Conservation (phyloP, 2,113 vertebrate species). For the Dipodomys merriami region DNA sequence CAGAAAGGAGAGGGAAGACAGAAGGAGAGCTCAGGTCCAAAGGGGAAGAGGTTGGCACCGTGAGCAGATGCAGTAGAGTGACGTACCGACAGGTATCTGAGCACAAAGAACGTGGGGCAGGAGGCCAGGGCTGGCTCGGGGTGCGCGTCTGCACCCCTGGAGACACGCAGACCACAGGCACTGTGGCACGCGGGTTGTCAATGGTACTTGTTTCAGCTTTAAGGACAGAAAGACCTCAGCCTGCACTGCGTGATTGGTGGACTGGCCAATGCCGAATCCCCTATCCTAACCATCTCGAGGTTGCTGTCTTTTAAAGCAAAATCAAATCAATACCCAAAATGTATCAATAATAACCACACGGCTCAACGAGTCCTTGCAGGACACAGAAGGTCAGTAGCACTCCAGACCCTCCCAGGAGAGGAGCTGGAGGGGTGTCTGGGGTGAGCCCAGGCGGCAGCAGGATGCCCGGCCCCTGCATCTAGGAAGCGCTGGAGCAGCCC, state of each 20-base stretch:
- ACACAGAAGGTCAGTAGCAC: fast-evolving
- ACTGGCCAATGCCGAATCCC: not conserved
- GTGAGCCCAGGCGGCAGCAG: too few relatives aligned
- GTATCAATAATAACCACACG: not conserved
- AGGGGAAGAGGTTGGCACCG: not conserved
- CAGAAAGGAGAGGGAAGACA: too few relatives aligned
- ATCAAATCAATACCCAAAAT: not conserved
- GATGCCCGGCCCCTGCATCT: too few relatives aligned
- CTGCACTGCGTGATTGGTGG: too few relatives aligned
- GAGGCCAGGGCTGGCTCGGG: too few relatives aligned
- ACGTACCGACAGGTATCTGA: too few relatives aligned
- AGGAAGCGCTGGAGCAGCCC: too few relatives aligned
- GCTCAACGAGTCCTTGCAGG: not conserved
- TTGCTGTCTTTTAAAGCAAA: not conserved
- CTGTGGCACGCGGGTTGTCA: too few relatives aligned
- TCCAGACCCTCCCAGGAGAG: not conserved
- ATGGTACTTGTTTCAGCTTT: too few relatives aligned
- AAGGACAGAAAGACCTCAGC: too few relatives aligned
- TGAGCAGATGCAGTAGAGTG: not conserved
- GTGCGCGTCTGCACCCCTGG: too few relatives aligned
- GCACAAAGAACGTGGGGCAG: not conserved
- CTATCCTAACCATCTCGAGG: not conserved
- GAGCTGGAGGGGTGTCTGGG: not conserved
- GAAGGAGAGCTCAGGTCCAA: not conserved
- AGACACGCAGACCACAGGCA: too few relatives aligned